Conservation (phyloP, 1,140 invertebrate species). For the Adelges cooleyi region DNA sequence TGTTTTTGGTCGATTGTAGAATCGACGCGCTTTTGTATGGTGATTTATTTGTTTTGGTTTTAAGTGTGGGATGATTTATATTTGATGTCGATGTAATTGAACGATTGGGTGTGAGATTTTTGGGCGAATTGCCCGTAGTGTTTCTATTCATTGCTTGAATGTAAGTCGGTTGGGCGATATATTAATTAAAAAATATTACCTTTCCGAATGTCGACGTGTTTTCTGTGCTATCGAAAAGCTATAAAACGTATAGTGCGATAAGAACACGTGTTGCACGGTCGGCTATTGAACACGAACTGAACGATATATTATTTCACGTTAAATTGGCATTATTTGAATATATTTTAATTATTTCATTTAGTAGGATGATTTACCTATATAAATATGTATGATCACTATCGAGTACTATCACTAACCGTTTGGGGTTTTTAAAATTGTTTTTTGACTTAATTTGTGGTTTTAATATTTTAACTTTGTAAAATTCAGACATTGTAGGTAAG, state of each 20-base stretch:
- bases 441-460: no score
- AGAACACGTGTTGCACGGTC: background rate
- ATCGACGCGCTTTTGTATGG: background rate
- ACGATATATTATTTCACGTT: no score
- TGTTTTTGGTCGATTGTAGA: background rate
- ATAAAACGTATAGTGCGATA: background rate
- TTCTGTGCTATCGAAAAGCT: background rate
- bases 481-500: no score
- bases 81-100: background rate
- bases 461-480: no score
- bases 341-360: no score
- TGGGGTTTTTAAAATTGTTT: no score
- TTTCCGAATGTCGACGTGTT: background rate
- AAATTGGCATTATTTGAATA: no score
- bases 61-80: background rate
- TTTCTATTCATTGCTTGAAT: background rate
- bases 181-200: background rate
- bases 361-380: no score
- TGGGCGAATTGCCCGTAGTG: background rate
- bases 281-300: background rate
- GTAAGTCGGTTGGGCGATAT: background rate
- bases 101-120: background rate
- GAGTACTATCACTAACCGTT: no score
- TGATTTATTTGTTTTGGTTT: background rate
- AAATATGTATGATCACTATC: no score